Evolutionary conservation across 2,888 invertebrate genomes (phyloP), one percentile per base, ranked within the genome.

Genomic region (Amitus sp.): DNA sequence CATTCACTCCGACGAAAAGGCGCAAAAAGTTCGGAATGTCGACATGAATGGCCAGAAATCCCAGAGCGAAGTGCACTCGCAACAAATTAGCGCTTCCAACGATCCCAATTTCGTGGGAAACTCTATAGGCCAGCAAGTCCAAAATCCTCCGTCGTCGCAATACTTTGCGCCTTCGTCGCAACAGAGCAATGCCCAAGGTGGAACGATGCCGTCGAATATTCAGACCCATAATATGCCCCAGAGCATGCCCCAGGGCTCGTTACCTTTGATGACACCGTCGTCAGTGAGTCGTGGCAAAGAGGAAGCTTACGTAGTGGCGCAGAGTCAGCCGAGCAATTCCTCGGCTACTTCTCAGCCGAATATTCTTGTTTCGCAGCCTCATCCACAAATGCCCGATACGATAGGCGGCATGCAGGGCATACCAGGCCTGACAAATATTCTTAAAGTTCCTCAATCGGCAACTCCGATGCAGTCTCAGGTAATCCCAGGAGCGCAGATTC

Each of bases 231-330:
- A 12, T n/a, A 33, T 33, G 65, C 85, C 87, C 71, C 85, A 85
- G 64, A 86, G 83, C 69, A 86, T 87, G 75, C 84, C 86, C 12
- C 62, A 56, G 30, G 86, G 85, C 57, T 84, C 86, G 68, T 85
- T 88, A 67, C 86, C 87, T 70, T 84, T 87, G 82, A 86, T 87
- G 83, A 77, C 85, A 18, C 83, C 86, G 52, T 77, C 85, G 62
- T 27, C 20, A 20, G 73, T 68, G 62, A 75, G 69, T 56, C 73
- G 73, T 50, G 75, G 50, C 5, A 71, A 74, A 47, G 77, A 78
- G 42, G 80, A 79, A 20, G 74, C 53, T 10, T 61, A 61, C 27
- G 49, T 62, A 34, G 70, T 54, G 39, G 42, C 75, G 10, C 80
- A 79, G 46, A 75, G 69, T 68, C 78, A 77, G 58, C 60, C 73